Evolutionary conservation across 2,797 vertebrate species (phyloP).

Genomic region (Malurus leucopterus): DNA sequence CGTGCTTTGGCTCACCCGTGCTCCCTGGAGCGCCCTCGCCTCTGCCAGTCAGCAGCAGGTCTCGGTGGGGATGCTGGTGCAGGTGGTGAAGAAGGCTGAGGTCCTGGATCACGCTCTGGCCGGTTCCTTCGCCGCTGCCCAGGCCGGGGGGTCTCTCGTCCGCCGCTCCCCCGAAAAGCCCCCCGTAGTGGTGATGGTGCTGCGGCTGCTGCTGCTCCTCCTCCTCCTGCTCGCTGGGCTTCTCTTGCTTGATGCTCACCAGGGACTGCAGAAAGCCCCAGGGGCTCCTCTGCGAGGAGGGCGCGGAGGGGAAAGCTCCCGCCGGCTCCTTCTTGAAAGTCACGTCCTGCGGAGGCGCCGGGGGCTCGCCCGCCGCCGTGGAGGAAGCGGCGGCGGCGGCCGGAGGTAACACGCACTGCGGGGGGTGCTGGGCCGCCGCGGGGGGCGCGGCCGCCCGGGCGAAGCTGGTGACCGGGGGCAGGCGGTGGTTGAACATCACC

Average conservation of each 20-base stretch:
- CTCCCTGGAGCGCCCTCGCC: constrained; percentile 71
- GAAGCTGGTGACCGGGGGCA: constrained; percentile 96
- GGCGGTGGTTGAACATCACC: constrained; percentile 96
- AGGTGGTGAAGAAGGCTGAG: constrained; percentile 79
- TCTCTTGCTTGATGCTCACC: constrained; percentile 93
- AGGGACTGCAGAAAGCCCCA: constrained; percentile 79
- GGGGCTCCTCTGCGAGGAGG: constrained; percentile 64
- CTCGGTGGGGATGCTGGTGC: constrained; percentile 71
- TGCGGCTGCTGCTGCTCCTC: constrained; percentile 69
- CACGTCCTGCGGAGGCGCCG: constrained; percentile 85
- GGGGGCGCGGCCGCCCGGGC: constrained; percentile 80
- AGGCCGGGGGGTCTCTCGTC: constrained; percentile 62
- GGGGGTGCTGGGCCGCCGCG: constrained; percentile 80
- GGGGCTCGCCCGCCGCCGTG: constrained; percentile 74
- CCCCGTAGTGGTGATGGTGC: constrained; percentile 71
- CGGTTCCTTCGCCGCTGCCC: constrained; percentile 61
- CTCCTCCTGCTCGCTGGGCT: constrained; percentile 86
- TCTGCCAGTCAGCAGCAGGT: constrained; percentile 64
- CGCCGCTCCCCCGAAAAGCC: constrained; percentile 68
- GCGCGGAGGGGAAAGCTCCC: constrained; percentile 74
- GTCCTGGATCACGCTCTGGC: constrained; percentile 90
- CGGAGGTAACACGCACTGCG: constrained; percentile 70
- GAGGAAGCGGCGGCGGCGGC: constrained; percentile 69
- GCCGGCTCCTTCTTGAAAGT: constrained; percentile 93
- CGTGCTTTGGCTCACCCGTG: constrained; percentile 79